Conservation (phyloP, 2,113 vertebrate species). For the Ictalurus punctatus region DNA sequence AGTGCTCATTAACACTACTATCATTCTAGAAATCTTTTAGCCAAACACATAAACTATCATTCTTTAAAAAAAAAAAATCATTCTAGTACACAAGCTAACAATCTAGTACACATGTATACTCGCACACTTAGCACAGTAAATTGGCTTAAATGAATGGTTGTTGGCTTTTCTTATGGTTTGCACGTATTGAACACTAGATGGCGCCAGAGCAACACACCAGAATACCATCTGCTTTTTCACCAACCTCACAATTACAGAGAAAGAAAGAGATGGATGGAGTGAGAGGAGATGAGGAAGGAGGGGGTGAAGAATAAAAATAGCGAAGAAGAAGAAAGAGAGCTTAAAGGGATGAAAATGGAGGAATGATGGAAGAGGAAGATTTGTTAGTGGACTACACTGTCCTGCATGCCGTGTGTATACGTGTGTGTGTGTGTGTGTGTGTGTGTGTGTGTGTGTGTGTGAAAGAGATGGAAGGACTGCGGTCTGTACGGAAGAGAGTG, state of each 20-base stretch:
- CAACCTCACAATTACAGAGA: background rate
- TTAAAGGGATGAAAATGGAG: background rate
- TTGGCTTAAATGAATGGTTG: background rate
- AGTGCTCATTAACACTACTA: too few relatives aligned
- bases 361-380: background rate
- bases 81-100: background rate
- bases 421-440: background rate
- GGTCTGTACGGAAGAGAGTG: background rate
- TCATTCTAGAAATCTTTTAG: too few relatives aligned
- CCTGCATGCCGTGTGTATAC: background rate
- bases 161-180: background rate
- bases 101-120: background rate
- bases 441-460: background rate
- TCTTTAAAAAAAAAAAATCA: too few relatives aligned
- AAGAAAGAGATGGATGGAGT: background rate
- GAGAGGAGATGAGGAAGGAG: background rate
- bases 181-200: slow-evolving; percentile 14
- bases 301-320: background rate
- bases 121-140: background rate
- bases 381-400: background rate
- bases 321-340: background rate
- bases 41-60: too few relatives aligned
- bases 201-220: background rate
- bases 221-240: background rate
- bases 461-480: background rate